Evolutionary conservation across 2,888 invertebrate genomes (phyloP).

Genomic region (Nematopogon swammerdamellus): DNA sequence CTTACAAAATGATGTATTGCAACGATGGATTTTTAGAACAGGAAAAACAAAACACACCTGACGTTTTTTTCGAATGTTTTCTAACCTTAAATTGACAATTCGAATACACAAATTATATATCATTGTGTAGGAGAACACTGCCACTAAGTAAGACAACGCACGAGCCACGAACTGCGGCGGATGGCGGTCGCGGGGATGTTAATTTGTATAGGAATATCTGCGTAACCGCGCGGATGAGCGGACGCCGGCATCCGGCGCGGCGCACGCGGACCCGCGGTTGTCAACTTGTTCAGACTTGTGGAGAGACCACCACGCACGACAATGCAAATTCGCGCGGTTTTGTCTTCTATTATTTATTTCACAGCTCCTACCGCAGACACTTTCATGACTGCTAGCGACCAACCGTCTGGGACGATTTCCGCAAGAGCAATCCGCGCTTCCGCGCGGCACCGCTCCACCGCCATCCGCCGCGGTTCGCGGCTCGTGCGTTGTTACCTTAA

Average conservation of each 20-base stretch:
- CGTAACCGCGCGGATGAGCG: not conserved
- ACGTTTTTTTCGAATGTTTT: too few relatives aligned
- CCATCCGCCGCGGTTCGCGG: too few relatives aligned
- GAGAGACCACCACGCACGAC: too few relatives aligned
- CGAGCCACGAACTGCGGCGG: conserved; percentile 1
- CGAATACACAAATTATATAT: too few relatives aligned
- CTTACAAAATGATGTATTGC: too few relatives aligned
- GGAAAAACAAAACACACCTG: too few relatives aligned
- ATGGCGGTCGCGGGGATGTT: not conserved
- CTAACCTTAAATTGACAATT: too few relatives aligned
- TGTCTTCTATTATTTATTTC: too few relatives aligned
- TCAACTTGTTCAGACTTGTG: not conserved
- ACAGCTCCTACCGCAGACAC: not conserved
- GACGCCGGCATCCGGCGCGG: not conserved
- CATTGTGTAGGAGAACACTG: too few relatives aligned
- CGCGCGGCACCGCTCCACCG: not conserved
- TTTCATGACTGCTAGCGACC: conserved; percentile 1
- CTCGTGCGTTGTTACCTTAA: not conserved
- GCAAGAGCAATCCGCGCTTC: conserved; percentile 1
- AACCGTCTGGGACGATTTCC: not conserved
- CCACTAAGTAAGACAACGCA: not conserved
- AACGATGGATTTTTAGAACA: too few relatives aligned
- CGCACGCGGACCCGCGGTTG: conserved; percentile 1
- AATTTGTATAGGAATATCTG: conserved; percentile 1
- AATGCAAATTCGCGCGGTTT: too few relatives aligned